These are phyloP conservation scores for Synanceia verrucosa DNA, from an alignment of 2,797 vertebrate genomes.

Conservation along the genomic window DNA sequence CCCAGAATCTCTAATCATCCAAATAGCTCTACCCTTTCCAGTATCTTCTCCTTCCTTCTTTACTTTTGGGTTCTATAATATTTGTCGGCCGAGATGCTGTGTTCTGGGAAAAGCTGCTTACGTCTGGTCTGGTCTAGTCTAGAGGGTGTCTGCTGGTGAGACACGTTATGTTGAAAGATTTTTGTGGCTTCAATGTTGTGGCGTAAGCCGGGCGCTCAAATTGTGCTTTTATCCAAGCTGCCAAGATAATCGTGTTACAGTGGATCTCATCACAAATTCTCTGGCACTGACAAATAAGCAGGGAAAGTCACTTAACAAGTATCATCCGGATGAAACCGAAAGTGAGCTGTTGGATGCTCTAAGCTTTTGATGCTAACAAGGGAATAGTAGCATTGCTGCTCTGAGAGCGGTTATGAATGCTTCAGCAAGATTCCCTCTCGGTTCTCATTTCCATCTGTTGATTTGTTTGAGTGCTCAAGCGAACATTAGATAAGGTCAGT, in stretches of 20 bases:
- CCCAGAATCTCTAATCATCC: neutral
- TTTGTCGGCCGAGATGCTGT: neutral
- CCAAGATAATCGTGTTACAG: neutral
- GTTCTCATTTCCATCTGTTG: constrained; percentile 17
- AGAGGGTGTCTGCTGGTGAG: neutral
- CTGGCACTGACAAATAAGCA: neutral
- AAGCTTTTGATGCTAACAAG: constrained; percentile 4
- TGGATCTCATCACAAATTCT: neutral
- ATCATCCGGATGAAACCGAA: neutral
- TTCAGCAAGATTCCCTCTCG: constrained; percentile 10
- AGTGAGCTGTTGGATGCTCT: neutral
- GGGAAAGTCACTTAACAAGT: neutral
- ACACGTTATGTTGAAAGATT: neutral
- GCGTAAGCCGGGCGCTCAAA: neutral
- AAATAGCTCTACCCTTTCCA: neutral
- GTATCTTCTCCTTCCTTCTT: neutral
- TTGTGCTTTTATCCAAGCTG: neutral
- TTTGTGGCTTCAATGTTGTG: neutral
- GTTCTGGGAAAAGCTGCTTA: neutral
- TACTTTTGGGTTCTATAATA: neutral
- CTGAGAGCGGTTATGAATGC: constrained; percentile 11
- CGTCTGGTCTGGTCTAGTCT: too few relatives aligned
- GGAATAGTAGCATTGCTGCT: neutral
- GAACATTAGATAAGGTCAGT: constrained; percentile 1
- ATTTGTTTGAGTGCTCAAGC: constrained; percentile 19